phyloP scores from a whole-genome alignment of 2,888 invertebrate species.

The Polydrusus tereticollis region DNA sequence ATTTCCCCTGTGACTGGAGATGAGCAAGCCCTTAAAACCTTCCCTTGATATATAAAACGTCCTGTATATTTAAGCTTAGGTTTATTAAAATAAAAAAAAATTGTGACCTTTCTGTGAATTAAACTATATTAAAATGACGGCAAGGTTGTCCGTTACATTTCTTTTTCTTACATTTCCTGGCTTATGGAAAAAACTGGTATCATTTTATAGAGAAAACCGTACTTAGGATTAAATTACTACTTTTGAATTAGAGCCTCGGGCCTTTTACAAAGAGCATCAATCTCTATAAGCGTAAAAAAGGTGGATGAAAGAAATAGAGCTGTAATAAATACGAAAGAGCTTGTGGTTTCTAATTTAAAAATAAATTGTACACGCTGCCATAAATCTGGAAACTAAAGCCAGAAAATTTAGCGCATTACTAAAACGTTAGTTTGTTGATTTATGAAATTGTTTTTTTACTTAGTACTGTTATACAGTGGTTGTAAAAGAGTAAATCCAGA shows the following conservation, averaged over 20 bases:
- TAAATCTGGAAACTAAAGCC: not conserved
- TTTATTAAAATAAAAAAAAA: too few relatives aligned
- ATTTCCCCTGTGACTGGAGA: too few relatives aligned
- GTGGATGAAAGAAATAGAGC: not conserved
- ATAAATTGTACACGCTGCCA: not conserved
- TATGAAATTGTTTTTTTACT: too few relatives aligned
- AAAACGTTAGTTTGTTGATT: not conserved
- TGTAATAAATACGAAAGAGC: not conserved
- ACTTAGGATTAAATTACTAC: not conserved
- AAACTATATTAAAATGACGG: not conserved
- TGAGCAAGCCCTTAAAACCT: too few relatives aligned
- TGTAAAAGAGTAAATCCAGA: too few relatives aligned
- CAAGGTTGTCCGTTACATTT: not conserved
- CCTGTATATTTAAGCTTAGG: too few relatives aligned
- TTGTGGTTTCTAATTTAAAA: not conserved
- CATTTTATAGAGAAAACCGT: not conserved
- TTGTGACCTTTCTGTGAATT: too few relatives aligned
- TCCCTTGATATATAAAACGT: too few relatives aligned
- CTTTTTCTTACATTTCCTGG: not conserved
- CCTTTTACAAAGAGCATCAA: not conserved
- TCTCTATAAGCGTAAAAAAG: not conserved
- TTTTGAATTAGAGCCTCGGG: not conserved
- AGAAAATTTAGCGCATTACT: too few relatives aligned
- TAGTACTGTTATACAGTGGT: too few relatives aligned
- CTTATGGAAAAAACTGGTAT: not conserved